Base-by-base conservation (phyloP, 2,888 invertebrate species). In the Steinernema scapterisci region DNA sequence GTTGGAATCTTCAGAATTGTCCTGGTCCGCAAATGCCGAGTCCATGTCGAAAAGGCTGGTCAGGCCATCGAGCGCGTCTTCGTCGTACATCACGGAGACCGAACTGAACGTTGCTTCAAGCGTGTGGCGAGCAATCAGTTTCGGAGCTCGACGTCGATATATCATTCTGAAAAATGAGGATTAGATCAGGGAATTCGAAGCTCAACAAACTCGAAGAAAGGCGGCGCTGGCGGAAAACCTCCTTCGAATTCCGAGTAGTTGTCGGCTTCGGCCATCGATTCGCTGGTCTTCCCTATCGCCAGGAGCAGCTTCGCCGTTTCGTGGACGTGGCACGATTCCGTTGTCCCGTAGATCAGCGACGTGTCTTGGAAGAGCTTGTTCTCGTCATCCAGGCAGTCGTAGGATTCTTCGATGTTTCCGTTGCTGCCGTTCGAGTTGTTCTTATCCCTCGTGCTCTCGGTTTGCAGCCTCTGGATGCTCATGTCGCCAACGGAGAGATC, bases 51-150 rank as follows among this genome's bases (percentile, higher is more conserved):
- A 78, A 5, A 78, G 44, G n/a, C 74, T 78, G 5, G 77, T 54
- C 0, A 81, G 46, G 46, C 83, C 81, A 23, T 76, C 72, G 13
- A 81, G 72, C 7, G 81, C 83, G 25, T 76, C 76, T 56, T 86
- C 83, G 70, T 87, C 86, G 76, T 82, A 86, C 72, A 87, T 80
- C n/a, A 86, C 79, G 44, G 81, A 80, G 19, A 87, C 79, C 1
- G 87, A 85, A 23, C 84, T 74, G 16, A 86, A 77, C 6, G 78
- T 75, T 23, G 85, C 83, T 46, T 84, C 81, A 23, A 87, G 75
- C 7, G 80, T 78, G 73, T 87, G 87, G 13, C 79, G 78, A 1
- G 84, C 81, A 11, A 80, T 78, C 38, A 84, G 72, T 72, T 79
- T 74, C 7, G 86, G 84, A 6, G 86, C 83, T 25, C 79, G 76